Evolutionary conservation across 2,888 invertebrate genomes (phyloP), one percentile per base, ranked within the genome.

Genomic region (Clitarchus hookeri): DNA sequence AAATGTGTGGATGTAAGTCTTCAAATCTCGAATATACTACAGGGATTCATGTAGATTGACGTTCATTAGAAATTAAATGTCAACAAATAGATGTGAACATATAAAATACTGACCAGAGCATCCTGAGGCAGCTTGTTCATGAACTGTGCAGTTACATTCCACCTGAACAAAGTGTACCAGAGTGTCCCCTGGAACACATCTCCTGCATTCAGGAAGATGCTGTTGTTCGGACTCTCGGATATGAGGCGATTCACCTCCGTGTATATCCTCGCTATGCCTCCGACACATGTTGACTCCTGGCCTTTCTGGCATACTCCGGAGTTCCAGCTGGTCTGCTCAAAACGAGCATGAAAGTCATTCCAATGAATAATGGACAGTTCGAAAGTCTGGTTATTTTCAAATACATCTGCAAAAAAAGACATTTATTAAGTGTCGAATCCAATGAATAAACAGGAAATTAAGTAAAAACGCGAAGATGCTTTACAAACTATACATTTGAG

Each of bases 111-210:
- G 91, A 96, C 96, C 93, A 96, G 95, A 0, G 94, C 97, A 90
- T 97, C 96, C 89, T 96, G 95, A 0, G 94, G 94, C 85, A 97
- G 90, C 89, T 94, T 91, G 90, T 97, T 97, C 91, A 97, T 94
- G 89, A 97, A 96, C 89, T 94, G 90, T 85, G 95, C 94, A 0
- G 96, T 96, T 0, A 95, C 94, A 88, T 95, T 95, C 88, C 92
- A 92, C 86, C 91, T 90, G 88, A 91, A 91, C 11, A 96, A 89
- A 25, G 94, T 95, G 90, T 96, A 97, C 96, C 96, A 97, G n/a
- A 96, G 92, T 0, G 97, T 97, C 0, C 97, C 97, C 90, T 97
- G 96, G 90, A 95, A 97, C 90, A 95, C 95, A 91, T 97, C 97
- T 0, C 97, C 97, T 0, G 95, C 97, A 90, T 97, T 96, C 86